Conservation (phyloP, 2,113 vertebrate genomes). For the Ascaphus truei region DNA sequence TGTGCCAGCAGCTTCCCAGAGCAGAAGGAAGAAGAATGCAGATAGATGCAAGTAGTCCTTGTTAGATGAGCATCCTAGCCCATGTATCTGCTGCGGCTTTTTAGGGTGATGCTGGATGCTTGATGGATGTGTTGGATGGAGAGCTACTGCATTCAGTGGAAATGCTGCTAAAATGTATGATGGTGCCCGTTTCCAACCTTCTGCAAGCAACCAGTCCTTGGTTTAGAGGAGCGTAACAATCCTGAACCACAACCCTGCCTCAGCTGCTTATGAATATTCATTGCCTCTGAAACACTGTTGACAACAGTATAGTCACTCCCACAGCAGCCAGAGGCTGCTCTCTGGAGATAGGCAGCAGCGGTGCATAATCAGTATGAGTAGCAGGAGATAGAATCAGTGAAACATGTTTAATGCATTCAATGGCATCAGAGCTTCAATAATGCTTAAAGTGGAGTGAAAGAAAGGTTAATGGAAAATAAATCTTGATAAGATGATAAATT, state of each 20-base stretch:
- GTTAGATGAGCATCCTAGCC: slow-evolving; percentile 11
- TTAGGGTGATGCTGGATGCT: background rate
- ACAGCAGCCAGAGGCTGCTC: background rate
- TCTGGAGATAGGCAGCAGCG: background rate
- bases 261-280: slow-evolving; percentile 34
- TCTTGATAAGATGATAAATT: background rate
- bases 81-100: background rate
- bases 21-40: background rate
- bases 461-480: background rate
- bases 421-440: slow-evolving; percentile 20
- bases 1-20: background rate
- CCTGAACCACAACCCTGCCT: slow-evolving; percentile 26
- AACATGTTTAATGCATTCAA: slow-evolving; percentile 16
- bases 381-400: slow-evolving; percentile 15
- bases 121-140: too few species aligned
- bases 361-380: background rate
- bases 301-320: slow-evolving; percentile 28
- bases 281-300: slow-evolving; percentile 10
- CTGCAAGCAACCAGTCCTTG: background rate
- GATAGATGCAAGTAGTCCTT: background rate
- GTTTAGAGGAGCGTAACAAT: background rate
- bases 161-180: too few species aligned
- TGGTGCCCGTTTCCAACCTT: too few species aligned
- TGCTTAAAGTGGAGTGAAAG: background rate
- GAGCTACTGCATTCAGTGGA: background rate